A percentile compares a stretch with the other conserved stretches of the same genome.
These are phyloP conservation scores for Willisornis vidua DNA, from an alignment of 2,113 vertebrate genomes.

Conservation along the genomic window DNA sequence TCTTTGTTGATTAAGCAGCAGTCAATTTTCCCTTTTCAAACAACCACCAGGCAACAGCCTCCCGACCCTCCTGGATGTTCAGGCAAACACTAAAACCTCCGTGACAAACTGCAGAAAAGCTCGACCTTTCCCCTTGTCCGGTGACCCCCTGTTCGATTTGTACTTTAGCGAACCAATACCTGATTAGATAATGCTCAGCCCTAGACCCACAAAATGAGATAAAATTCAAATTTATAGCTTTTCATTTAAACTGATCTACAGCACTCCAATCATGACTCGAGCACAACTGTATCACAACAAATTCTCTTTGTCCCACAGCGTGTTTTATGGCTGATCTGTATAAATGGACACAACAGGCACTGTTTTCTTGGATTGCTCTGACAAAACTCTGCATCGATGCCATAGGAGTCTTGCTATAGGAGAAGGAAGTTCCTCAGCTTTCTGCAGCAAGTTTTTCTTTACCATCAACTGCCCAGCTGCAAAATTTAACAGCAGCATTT, in stretches of 20 bases:
- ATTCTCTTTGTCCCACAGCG: slow-evolving; percentile 19
- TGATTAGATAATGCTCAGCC: slow-evolving; percentile 83
- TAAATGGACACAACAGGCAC: slow-evolving; percentile 2
- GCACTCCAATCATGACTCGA: slow-evolving; percentile 61
- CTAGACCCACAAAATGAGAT: slow-evolving; percentile 77
- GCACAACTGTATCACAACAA: slow-evolving; percentile 47
- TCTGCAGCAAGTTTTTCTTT: not conserved
- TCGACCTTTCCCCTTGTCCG: slow-evolving; percentile 83
- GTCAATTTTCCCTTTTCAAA: slow-evolving; percentile 64
- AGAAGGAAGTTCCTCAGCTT: not conserved
- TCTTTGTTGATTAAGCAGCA: slow-evolving; percentile 69
- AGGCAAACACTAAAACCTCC: slow-evolving; percentile 76
- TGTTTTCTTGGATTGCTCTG: not conserved
- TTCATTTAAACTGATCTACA: slow-evolving; percentile 80
- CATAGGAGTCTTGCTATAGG: not conserved
- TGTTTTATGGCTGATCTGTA: slow-evolving; percentile 14
- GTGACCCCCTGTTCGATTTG: slow-evolving; percentile 83
- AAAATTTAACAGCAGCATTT: not conserved
- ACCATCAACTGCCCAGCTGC: not conserved
- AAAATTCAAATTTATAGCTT: slow-evolving; percentile 86
- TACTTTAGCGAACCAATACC: slow-evolving; percentile 81
- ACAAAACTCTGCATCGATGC: not conserved
- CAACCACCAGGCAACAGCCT: slow-evolving; percentile 35
- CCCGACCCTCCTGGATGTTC: slow-evolving; percentile 64
- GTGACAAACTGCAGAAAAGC: slow-evolving; percentile 79